Conservation (phyloP, 2,113 vertebrate species). For the Pleuronectes platessa region DNA sequence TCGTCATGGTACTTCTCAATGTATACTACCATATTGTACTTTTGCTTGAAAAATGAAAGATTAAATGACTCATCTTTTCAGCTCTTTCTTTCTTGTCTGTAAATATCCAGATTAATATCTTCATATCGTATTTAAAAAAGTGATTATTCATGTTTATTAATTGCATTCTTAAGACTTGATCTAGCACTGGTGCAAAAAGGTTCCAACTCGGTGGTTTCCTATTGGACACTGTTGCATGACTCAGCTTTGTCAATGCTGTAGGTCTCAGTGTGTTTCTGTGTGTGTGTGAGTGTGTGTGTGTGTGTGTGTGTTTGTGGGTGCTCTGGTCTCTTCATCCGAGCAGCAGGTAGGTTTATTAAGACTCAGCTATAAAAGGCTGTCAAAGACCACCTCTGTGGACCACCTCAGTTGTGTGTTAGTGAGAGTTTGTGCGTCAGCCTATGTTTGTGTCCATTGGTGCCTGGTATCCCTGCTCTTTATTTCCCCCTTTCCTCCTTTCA, state of each 20-base stretch:
- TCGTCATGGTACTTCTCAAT: neutral
- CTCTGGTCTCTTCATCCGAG: conserved; percentile 59
- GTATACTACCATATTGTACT: neutral
- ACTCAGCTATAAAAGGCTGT: conserved; percentile 66
- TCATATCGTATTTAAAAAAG: neutral
- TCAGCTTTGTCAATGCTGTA: conserved; percentile 19
- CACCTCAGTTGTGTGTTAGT: conserved; percentile 62
- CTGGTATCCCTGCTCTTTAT: neutral
- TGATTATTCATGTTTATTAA: neutral
- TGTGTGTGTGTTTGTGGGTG: no score
- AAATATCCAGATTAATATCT: neutral
- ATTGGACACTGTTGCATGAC: neutral
- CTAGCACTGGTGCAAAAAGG: neutral
- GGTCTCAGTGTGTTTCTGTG: neutral
- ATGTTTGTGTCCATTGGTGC: conserved; percentile 18
- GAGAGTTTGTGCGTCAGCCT: conserved; percentile 12
- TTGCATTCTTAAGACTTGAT: neutral
- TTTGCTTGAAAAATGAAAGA: no score
- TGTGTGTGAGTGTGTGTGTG: neutral
- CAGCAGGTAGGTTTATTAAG: conserved; percentile 75
- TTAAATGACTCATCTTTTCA: no score
- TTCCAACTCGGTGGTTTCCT: neutral
- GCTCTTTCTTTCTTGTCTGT: neutral
- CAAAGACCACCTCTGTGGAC: conserved; percentile 80
- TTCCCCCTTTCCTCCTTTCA: neutral